phyloP scores from a whole-genome alignment of 2,888 invertebrate genomes.

The Agriopis leucophaearia region DNA sequence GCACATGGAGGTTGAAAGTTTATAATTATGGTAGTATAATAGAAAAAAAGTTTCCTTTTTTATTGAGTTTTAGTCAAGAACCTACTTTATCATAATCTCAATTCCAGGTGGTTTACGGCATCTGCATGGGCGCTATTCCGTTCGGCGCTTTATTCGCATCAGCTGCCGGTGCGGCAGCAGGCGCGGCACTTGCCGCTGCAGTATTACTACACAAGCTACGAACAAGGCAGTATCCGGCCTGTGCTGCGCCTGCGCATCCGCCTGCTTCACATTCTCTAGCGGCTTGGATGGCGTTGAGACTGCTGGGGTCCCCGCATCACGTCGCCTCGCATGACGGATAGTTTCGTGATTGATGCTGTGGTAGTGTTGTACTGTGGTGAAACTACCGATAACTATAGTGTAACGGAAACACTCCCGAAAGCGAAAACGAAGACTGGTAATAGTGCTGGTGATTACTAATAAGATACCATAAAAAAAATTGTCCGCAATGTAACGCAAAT shows the following conservation, averaged over 20 bases:
- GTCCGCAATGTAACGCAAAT: no score
- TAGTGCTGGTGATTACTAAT: no score
- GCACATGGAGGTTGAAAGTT: no score
- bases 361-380: not conserved
- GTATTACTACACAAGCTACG: conserved; percentile 93
- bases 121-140: conserved; percentile 95
- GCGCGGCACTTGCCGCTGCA: conserved; percentile 94
- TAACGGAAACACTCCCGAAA: no score
- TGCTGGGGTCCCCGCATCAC: conserved; percentile 83
- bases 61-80: no score
- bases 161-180: conserved; percentile 94
- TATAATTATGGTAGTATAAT: no score
- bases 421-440: no score
- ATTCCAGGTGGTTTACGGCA: conserved; percentile 93
- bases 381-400: not conserved
- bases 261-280: conserved; percentile 88
- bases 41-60: no score
- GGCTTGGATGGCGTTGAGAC: conserved; percentile 91
- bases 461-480: no score
- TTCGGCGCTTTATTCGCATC: conserved; percentile 96
- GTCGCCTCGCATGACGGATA: conserved; percentile 20
- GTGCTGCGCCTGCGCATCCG: conserved; percentile 80
- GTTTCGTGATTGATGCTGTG: not conserved
- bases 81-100: not conserved
- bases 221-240: conserved; percentile 88